Conservation (phyloP, 2,797 vertebrate genomes). For the Tinamus major region DNA sequence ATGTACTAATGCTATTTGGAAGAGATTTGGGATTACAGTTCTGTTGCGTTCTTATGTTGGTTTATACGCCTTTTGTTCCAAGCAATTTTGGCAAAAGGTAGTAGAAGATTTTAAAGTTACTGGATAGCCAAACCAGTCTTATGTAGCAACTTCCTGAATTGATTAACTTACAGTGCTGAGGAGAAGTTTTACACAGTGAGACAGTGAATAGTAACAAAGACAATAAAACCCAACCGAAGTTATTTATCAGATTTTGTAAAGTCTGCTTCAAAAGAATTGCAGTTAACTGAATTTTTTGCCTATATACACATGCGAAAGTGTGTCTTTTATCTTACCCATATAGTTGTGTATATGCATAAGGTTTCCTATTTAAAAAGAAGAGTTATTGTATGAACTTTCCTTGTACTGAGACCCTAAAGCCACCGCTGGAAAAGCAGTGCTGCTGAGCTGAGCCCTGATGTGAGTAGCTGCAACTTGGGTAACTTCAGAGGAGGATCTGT, state of each 20-base stretch:
- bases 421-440: neutral
- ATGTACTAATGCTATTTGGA: slow-evolving; percentile 59
- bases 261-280: neutral
- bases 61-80: slow-evolving; percentile 21
- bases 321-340: neutral
- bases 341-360: neutral
- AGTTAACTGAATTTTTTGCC: neutral
- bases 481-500: neutral
- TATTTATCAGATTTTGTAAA: neutral
- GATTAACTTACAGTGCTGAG: neutral
- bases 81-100: slow-evolving; percentile 45
- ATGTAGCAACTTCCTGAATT: slow-evolving; percentile 28
- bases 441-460: neutral
- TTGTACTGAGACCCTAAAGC: neutral
- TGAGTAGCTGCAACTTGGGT: neutral
- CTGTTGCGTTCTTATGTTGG: slow-evolving; percentile 30
- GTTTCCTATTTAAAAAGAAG: neutral
- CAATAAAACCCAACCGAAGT: neutral
- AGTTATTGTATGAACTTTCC: neutral
- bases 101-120: slow-evolving; percentile 3
- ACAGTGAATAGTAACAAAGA: neutral
- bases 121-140: slow-evolving; percentile 9
- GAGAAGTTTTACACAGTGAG: neutral
- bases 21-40: slow-evolving; percentile 39
- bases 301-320: neutral